These are phyloP conservation scores for Malacosoma neustria DNA, from an alignment of 2,888 invertebrate genomes.

Conservation along the genomic window DNA sequence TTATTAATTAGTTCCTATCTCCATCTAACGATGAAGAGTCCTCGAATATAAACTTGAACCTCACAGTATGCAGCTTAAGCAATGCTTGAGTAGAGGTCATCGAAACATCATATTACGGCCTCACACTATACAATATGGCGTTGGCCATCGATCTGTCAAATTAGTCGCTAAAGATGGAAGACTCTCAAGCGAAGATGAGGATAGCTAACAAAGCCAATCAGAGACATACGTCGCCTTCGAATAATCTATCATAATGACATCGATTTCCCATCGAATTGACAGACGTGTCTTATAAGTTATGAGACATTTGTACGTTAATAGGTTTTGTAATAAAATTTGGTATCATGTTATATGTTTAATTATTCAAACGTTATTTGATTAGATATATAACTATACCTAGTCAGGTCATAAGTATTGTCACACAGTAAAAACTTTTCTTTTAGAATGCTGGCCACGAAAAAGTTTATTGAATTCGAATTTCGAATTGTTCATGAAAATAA, in stretches of 20 bases:
- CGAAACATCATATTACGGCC: slow-evolving; percentile 38
- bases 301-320: slow-evolving; percentile 10
- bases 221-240: slow-evolving; percentile 50
- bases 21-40: too few relatives aligned
- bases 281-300: slow-evolving; percentile 41
- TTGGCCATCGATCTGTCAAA: slow-evolving; percentile 68
- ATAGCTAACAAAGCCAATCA: slow-evolving; percentile 70
- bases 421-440: too few relatives aligned
- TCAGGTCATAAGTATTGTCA: too few relatives aligned
- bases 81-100: background rate
- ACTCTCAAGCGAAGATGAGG: slow-evolving; percentile 54
- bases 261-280: slow-evolving; percentile 57
- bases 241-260: slow-evolving; percentile 73
- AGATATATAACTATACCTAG: too few relatives aligned
- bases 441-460: too few relatives aligned
- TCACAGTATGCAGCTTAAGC: too few relatives aligned
- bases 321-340: background rate
- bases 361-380: too few relatives aligned
- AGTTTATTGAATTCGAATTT: too few relatives aligned
- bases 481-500: too few relatives aligned
- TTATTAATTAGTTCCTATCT: too few relatives aligned
- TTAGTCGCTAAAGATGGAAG: slow-evolving; percentile 47
- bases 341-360: too few relatives aligned
- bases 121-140: slow-evolving; percentile 30
- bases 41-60: too few relatives aligned